Evolutionary conservation across 2,888 invertebrate species (phyloP).

Genomic region (Callyntrura sp.): DNA sequence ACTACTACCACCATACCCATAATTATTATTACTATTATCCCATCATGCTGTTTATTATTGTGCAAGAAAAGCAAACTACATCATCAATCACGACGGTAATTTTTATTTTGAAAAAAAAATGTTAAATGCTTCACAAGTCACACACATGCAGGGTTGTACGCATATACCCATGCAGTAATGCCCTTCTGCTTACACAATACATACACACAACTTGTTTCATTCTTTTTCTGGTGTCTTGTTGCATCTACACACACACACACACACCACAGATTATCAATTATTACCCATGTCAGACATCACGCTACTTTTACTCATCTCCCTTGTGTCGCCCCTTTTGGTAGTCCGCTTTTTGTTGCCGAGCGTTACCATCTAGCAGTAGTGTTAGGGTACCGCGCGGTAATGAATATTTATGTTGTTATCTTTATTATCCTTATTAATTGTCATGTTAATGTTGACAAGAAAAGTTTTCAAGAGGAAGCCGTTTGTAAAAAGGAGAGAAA

Average conservation of each 20-base stretch:
- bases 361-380: too few species aligned
- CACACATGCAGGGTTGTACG: too few species aligned
- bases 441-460: conserved; percentile 3
- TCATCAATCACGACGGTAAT: conserved; percentile 25
- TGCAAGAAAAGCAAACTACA: conserved; percentile 6
- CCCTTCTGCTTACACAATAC: too few species aligned
- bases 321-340: not conserved
- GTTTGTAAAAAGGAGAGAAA: not conserved
- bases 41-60: conserved; percentile 22
- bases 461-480: not conserved
- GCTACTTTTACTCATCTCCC: not conserved
- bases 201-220: too few species aligned
- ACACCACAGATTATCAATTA: too few species aligned
- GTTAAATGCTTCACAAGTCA: not conserved
- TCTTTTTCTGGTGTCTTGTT: too few species aligned
- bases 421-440: conserved; percentile 2
- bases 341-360: too few species aligned
- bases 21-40: conserved; percentile 12
- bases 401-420: conserved; percentile 10
- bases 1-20: not conserved
- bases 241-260: too few species aligned
- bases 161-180: not conserved
- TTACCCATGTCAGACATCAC: not conserved
- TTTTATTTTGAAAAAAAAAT: not conserved
- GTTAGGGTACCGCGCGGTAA: not conserved